Evolutionary conservation across 1,140 invertebrate genomes (phyloP), one percentile per base, ranked within the genome.

Genomic region (Drosophila ogumai): DNA sequence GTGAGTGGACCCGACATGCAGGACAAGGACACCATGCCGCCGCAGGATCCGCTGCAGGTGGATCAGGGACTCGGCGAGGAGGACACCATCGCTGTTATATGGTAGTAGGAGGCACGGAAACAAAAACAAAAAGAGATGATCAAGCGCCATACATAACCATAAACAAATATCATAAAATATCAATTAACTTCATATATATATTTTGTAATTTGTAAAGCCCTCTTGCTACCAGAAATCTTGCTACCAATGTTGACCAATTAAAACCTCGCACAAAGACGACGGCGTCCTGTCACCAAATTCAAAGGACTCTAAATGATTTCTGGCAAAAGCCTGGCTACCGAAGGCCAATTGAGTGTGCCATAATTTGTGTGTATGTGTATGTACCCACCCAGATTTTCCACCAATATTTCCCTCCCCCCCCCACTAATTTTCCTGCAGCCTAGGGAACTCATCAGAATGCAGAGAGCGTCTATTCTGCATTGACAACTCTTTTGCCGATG

Each of bases 401-500:
- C 8, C 19, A 6, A 25, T 15, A 19, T 36, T 38, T 28, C 1
- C 25, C 3, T 22, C 22, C 32, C n/a, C 22, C 22, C 22, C 47
- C 15, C 32, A 32, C 55, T 64, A 28, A 64, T 64, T 64, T 65
- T 50, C 5, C 44, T 52, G 17, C 43, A 32, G 57, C 43, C 43
- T 10, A 5, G 13, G 28, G 13, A 22, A 52, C 74, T 68, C 73
- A 77, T 77, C 74, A 76, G 64, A 68, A 77, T 77, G 74, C 74
- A 77, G 38, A 66, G 54, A 41, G 41, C 74, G 44, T 54, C 52
- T 28, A 75, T 60, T 44, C 55, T 68, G 74, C 74, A 68, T 58
- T 77, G 54, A 67, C 55, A 76, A 77, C 74, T 59, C 73, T 75
- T 75, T 75, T 65, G 73, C 72, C 73, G 73, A 65, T 66, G 73